Conservation (phyloP, 2,888 invertebrate species). For the Dione vanillae region DNA sequence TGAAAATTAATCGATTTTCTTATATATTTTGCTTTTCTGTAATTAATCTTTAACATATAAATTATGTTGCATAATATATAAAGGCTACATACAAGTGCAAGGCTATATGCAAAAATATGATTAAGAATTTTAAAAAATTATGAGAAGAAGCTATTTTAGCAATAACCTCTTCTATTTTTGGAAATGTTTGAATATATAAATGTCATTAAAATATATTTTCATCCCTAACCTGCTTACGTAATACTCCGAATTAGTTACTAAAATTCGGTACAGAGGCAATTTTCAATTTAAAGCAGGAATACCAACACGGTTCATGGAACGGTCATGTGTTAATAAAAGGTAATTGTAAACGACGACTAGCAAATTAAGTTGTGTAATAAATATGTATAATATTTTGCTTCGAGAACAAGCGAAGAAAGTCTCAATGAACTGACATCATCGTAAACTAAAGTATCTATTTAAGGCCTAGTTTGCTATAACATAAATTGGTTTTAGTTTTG, state of each 20-base stretch:
- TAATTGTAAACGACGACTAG: constrained; percentile 55
- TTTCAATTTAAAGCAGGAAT: constrained; percentile 51
- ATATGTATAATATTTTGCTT: constrained; percentile 9
- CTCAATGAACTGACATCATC: background rate
- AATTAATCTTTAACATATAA: too few relatives aligned
- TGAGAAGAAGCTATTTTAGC: too few relatives aligned
- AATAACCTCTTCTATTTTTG: too few relatives aligned
- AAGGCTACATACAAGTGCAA: too few relatives aligned
- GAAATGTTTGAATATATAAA: too few relatives aligned
- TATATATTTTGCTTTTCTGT: too few relatives aligned
- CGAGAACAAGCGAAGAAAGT: background rate
- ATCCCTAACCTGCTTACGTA: constrained; percentile 36
- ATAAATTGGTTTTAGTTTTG: background rate
- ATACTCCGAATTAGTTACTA: constrained; percentile 28
- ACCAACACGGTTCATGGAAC: constrained; percentile 61
- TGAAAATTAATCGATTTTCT: too few relatives aligned
- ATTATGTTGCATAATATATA: too few relatives aligned
- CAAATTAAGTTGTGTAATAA: constrained; percentile 41
- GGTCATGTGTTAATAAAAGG: constrained; percentile 61
- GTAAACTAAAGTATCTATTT: constrained; percentile 1
- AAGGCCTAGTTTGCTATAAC: background rate
- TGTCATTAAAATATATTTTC: background rate
- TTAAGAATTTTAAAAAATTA: too few relatives aligned
- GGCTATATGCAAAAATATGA: too few relatives aligned
- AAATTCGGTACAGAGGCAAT: constrained; percentile 32